A percentile compares a stretch with the other conserved stretches of the same genome.
Conservation (phyloP, 2,888 invertebrate species). For the Chrysomela aeneicollis region DNA sequence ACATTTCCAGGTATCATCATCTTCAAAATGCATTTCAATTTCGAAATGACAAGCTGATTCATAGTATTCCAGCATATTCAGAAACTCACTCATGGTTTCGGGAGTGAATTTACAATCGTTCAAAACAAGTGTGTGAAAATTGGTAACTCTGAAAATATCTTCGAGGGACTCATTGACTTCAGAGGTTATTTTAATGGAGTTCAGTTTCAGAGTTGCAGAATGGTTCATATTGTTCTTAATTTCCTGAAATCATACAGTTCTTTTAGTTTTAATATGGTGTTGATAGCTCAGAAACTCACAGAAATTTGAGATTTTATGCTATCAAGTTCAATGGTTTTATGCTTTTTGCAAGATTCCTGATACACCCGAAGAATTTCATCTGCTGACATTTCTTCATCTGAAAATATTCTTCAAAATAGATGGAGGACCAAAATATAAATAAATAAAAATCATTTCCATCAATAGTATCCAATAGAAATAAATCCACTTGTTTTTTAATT, state of each 20-base stretch:
- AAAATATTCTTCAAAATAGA: slow-evolving; percentile 12
- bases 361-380: slow-evolving; percentile 50
- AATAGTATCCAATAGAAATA: no score
- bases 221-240: slow-evolving; percentile 56
- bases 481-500: no score
- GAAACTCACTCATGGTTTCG: slow-evolving; percentile 54
- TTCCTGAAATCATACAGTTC: slow-evolving; percentile 46
- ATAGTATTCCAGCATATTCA: slow-evolving; percentile 57
- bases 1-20: slow-evolving; percentile 53
- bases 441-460: no score
- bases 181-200: slow-evolving; percentile 51
- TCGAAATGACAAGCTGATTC: slow-evolving; percentile 54
- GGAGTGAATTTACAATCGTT: slow-evolving; percentile 54
- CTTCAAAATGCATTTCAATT: slow-evolving; percentile 52
- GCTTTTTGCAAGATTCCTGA: slow-evolving; percentile 51
- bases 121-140: slow-evolving; percentile 53
- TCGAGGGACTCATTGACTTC: slow-evolving; percentile 58
- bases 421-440: no score
- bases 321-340: slow-evolving; percentile 53
- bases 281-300: slow-evolving; percentile 36
- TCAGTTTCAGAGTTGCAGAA: slow-evolving; percentile 54
- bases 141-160: slow-evolving; percentile 54
- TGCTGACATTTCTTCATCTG: slow-evolving; percentile 43
- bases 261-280: background rate
- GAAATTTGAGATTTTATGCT: slow-evolving; percentile 49